A percentile compares a stretch with the other conserved stretches of the same genome.
These are phyloP conservation scores for Synergus laeviventris DNA, from an alignment of 2,888 invertebrate genomes.

Conservation along the genomic window DNA sequence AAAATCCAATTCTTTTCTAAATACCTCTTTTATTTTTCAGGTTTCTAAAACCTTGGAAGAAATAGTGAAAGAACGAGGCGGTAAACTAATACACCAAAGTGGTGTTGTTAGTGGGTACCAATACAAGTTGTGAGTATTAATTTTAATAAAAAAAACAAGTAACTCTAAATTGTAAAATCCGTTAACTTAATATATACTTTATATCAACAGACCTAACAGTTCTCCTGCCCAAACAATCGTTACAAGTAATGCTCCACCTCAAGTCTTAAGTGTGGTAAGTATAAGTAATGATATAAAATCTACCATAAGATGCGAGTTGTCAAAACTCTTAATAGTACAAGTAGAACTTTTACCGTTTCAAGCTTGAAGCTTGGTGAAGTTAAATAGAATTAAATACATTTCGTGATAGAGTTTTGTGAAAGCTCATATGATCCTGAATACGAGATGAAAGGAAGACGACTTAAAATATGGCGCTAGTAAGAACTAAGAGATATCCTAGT, in stretches of 20 bases:
- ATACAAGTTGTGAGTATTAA: constrained; percentile 67
- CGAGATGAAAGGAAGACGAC: neutral
- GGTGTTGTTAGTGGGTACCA: constrained; percentile 70
- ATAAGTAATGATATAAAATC: constrained; percentile 23
- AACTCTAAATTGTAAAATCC: constrained; percentile 7
- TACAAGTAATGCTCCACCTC: constrained; percentile 59
- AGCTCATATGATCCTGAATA: too few relatives aligned
- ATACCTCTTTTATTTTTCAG: constrained; percentile 49
- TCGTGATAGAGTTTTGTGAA: too few relatives aligned
- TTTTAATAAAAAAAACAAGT: neutral
- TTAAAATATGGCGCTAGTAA: too few relatives aligned
- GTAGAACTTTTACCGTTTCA: neutral
- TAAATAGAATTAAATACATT: too few relatives aligned
- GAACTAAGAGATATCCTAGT: too few relatives aligned
- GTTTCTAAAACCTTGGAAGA: constrained; percentile 69
- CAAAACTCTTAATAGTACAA: neutral
- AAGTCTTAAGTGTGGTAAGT: constrained; percentile 66
- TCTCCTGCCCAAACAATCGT: constrained; percentile 56
- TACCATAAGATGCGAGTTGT: neutral
- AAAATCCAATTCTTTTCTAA: neutral
- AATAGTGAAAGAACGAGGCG: constrained; percentile 70
- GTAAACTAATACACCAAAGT: constrained; percentile 68
- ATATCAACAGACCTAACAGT: constrained; percentile 55
- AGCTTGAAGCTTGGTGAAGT: too few relatives aligned
- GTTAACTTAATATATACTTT: constrained; percentile 1